Conservation (phyloP, 2,113 vertebrate genomes). For the Erythrocercus mccallii region DNA sequence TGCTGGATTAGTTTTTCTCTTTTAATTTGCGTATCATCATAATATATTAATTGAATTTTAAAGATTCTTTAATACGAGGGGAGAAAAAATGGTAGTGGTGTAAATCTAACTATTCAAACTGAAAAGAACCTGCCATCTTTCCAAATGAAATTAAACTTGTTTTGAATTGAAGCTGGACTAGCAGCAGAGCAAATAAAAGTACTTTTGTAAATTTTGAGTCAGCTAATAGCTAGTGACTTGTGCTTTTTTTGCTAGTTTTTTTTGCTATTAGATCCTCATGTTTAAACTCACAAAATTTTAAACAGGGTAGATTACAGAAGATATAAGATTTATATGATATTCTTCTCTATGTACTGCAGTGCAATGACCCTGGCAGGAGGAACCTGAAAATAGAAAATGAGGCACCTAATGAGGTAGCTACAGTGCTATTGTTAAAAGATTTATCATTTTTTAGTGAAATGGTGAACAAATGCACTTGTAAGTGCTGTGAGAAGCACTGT, state of each 20-base stretch:
- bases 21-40: neutral
- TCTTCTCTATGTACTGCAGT: neutral
- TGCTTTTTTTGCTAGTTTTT: neutral
- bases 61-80: neutral
- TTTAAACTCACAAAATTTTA: neutral
- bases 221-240: neutral
- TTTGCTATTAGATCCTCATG: neutral
- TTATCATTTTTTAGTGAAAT: neutral
- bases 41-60: neutral
- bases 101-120: neutral
- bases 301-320: neutral
- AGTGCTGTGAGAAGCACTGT: neutral
- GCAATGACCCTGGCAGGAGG: neutral
- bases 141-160: neutral
- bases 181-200: neutral
- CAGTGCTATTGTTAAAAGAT: neutral
- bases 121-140: neutral
- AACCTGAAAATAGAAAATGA: neutral
- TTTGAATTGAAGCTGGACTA: neutral
- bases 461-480: accelerated
- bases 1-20: neutral
- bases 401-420: neutral
- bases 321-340: neutral
- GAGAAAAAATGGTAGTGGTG: neutral
- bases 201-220: too few species aligned